phyloP scores from a whole-genome alignment of 2,797 vertebrate genomes.

The Coluber constrictor region DNA sequence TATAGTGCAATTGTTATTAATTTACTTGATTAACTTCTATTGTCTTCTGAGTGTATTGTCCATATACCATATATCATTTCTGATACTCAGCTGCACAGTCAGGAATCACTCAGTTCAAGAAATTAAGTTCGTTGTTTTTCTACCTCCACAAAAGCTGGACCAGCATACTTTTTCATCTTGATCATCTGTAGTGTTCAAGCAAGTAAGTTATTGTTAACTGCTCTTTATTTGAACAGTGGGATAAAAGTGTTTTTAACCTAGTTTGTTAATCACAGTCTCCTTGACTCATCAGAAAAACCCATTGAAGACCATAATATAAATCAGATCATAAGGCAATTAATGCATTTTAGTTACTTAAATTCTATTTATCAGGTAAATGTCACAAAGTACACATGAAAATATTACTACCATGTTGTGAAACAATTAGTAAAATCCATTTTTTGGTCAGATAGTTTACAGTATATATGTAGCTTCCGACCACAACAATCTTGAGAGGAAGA shows the following conservation, averaged over 20 bases:
- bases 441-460: not conserved
- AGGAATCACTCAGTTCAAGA: not conserved
- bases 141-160: not conserved
- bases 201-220: not conserved
- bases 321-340: not conserved
- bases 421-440: not conserved
- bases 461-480: not conserved
- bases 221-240: not conserved
- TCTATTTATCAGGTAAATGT: not conserved
- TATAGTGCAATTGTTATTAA: conserved; percentile 42
- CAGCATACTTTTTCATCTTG: not conserved
- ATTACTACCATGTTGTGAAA: not conserved
- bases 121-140: not conserved
- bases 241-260: not conserved
- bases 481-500: not conserved
- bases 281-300: not conserved
- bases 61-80: not conserved
- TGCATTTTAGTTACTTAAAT: not conserved
- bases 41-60: conserved; percentile 22
- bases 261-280: not conserved
- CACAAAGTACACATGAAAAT: not conserved
- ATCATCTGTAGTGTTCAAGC: not conserved
- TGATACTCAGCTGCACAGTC: not conserved
- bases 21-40: conserved; percentile 46
- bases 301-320: not conserved